phyloP scores from a whole-genome alignment of 2,888 invertebrate genomes.

The Drosophila prostipennis region DNA sequence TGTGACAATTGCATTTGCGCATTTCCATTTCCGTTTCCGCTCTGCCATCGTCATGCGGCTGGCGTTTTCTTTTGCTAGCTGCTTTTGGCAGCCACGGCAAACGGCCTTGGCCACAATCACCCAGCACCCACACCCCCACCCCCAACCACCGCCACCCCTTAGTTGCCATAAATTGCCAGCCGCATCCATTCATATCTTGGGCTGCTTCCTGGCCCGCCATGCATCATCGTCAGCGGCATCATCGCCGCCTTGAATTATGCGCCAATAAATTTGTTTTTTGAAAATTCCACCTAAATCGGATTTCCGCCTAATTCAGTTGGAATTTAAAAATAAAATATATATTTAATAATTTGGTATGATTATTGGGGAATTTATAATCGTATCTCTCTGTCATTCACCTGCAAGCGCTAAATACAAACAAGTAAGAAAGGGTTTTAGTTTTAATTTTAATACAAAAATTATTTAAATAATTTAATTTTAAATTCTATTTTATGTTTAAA shows the following conservation, averaged over 20 bases:
- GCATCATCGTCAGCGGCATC: conserved; percentile 62
- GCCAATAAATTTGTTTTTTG: conserved; percentile 65
- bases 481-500: background rate
- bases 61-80: conserved; percentile 37
- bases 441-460: too few species aligned
- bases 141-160: background rate
- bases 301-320: conserved; percentile 6
- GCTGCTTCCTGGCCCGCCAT: conserved; percentile 33
- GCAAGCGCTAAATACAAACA: too few species aligned
- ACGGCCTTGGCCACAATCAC: conserved; percentile 49
- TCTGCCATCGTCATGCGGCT: conserved; percentile 32
- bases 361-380: background rate
- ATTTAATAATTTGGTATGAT: conserved; percentile 35
- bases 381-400: conserved; percentile 29
- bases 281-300: conserved; percentile 27
- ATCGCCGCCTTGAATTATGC: conserved; percentile 63
- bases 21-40: conserved; percentile 61
- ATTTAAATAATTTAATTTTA: too few species aligned
- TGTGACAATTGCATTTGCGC: conserved; percentile 64
- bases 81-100: conserved; percentile 48
- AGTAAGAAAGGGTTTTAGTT: too few species aligned
- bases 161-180: conserved; percentile 59
- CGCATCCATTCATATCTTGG: conserved; percentile 56
- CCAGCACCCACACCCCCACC: background rate
- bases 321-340: conserved; percentile 12